Percentiles rank a stretch among this genome's conserved stretches.
phyloP scores from a whole-genome alignment of 2,113 vertebrate genomes.

The Cyanoramphus novaezelandiae region DNA sequence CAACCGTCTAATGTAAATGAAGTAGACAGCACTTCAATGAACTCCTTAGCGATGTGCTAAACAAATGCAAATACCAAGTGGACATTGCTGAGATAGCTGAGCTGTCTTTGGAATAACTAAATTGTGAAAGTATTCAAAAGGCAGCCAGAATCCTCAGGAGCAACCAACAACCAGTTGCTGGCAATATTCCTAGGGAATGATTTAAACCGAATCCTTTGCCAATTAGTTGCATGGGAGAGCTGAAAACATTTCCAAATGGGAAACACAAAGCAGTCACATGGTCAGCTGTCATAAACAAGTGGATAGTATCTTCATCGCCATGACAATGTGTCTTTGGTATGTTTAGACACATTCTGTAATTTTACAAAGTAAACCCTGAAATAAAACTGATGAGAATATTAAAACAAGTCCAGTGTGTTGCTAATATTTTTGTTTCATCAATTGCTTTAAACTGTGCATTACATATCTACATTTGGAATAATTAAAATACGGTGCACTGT shows the following conservation, averaged over 20 bases:
- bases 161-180: background rate
- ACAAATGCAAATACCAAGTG: background rate
- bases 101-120: background rate
- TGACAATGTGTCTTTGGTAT: background rate
- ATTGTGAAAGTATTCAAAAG: background rate
- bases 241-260: background rate
- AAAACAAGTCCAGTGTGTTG: background rate
- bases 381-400: background rate
- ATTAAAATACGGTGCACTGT: background rate
- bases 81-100: background rate
- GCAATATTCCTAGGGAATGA: background rate
- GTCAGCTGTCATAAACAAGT: background rate
- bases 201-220: background rate
- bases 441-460: background rate
- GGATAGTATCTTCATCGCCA: background rate
- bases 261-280: background rate
- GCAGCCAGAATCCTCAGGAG: background rate
- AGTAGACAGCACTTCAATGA: background rate
- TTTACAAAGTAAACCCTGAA: background rate
- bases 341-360: background rate
- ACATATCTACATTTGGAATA: background rate
- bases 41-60: background rate
- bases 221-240: background rate
- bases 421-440: background rate
- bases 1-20: background rate